Conservation (phyloP, 2,888 invertebrate genomes). For the Brenthis daphne region DNA sequence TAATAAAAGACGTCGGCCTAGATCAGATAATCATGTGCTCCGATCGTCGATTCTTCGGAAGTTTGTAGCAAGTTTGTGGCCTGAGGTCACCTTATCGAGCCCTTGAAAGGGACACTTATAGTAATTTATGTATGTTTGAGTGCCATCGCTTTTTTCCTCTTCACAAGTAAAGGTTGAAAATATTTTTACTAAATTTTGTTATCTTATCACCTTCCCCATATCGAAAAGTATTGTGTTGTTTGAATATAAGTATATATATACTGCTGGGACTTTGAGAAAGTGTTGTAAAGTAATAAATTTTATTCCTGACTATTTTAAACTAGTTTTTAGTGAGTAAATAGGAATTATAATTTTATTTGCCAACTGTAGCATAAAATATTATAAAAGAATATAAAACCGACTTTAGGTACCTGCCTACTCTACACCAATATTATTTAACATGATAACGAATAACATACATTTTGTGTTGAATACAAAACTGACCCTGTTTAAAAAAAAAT, state of each 20-base stretch:
- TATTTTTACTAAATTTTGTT: conserved; percentile 38
- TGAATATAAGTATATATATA: not conserved
- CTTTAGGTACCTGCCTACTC: too few relatives aligned
- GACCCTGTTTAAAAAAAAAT: too few relatives aligned
- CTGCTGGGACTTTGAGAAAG: not conserved
- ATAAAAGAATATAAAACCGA: too few relatives aligned
- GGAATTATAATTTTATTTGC: too few relatives aligned
- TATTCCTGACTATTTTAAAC: not conserved
- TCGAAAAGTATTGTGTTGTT: conserved; percentile 34
- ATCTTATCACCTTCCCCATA: conserved; percentile 39
- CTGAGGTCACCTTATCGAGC: conserved; percentile 65
- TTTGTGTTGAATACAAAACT: too few relatives aligned
- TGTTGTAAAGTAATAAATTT: not conserved
- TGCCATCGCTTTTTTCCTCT: conserved; percentile 41
- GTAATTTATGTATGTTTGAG: conserved; percentile 68
- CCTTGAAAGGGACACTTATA: conserved; percentile 65
- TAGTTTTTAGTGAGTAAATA: not conserved
- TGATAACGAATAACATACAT: too few relatives aligned
- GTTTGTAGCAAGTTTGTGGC: conserved; percentile 57
- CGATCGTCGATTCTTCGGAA: conserved; percentile 56
- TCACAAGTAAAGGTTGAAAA: conserved; percentile 32
- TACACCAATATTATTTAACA: too few relatives aligned
- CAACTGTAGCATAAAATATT: too few relatives aligned
- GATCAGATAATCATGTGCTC: conserved; percentile 49
- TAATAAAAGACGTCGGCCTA: conserved; percentile 64